Conservation (phyloP, 2,113 vertebrate species). For the cat (Felis catus) region F.catus_Fca126_mat1.0 CM031425.1:48111501-48112000, state of each 20-base stretch:
- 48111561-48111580: slow-evolving; percentile 96
- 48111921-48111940: slow-evolving; percentile 26
- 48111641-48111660: background rate
- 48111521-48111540: slow-evolving; percentile 89
- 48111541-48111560: slow-evolving; percentile 92
- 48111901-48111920: background rate
- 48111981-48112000: slow-evolving; percentile 16
- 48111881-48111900: slow-evolving; percentile 48
- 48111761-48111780: background rate
- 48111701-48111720: background rate
- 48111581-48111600: slow-evolving; percentile 91
- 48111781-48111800: background rate
- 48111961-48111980: background rate
- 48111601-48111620: background rate
- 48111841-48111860: background rate
- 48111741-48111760: slow-evolving; percentile 1
- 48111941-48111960: slow-evolving; percentile 8
- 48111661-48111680: background rate
- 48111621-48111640: background rate
- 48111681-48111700: background rate
- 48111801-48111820: slow-evolving; percentile 15
- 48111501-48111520: background rate
- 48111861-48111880: background rate
- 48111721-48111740: background rate
- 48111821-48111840: background rate